Evolutionary conservation across 2,797 vertebrate species (phyloP), one percentile per base, ranked within the genome.

Genomic region (Kryptolebias ocellatus): DNA sequence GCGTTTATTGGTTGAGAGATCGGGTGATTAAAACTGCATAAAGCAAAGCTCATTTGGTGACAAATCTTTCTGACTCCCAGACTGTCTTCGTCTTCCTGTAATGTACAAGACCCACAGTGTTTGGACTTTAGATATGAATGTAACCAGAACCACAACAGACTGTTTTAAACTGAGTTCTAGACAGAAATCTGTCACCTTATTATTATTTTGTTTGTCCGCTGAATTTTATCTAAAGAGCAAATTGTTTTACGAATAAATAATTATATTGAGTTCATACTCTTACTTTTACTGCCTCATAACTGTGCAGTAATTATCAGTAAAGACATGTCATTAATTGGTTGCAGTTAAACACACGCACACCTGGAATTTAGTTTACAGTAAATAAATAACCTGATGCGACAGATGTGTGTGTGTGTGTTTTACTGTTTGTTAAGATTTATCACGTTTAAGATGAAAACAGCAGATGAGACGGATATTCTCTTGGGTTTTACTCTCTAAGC

Each of bases 1-100:
- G 61, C 45, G 64, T 20, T 45, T 57, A 18, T 67, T 53, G 49
- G 58, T 72, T 59, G 47, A 72, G 68, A 64, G 39, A 54, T 27
- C 16, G 52, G 47, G 53, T 55, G 70, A 68, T 62, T 27, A 71
- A 28, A 59, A 34, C 50, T 61, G 49, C 44, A 66, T 68, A 56
- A 45, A 64, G 46, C 20, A 67, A 60, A 24, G 39, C 31, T 60
- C 18, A 27, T 14, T 62, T 52, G 37, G 68, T 37, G 53, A 53
- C 45, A 68, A 39, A 45, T 44, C 34, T 60, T 18, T 53, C 53
- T n/a, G 44, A 34, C 20, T 46, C 34, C 51, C 44, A 58, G 29
- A 53, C 37, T 63, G 64, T 28, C 60, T 64, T 64, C 49, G 56
- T 56, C 42, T 44, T 29, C 18, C 53, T 28, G 4, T 34, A 34